Base-by-base conservation (phyloP, 2,113 vertebrate species). In the Mastomys natalensis region DNA sequence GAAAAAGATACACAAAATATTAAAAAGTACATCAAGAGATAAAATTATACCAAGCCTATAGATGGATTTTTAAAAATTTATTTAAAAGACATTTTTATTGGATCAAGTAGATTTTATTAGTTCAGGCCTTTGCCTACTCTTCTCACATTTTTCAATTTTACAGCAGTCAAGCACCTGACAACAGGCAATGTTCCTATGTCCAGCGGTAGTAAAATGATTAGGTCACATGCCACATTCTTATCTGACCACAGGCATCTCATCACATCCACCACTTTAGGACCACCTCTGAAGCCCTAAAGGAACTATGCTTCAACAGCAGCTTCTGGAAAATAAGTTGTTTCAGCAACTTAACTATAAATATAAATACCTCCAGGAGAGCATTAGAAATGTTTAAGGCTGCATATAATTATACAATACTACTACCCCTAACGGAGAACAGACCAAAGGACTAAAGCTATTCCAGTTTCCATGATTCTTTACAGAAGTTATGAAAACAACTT, bases 1-100 rank as follows among this genome's bases (percentile, higher is more conserved):
- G 43, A 91, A 93, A 70, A 97, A 97, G 48, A 93, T 64, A 84
- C 0, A 51, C 13, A 45, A 96, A 91, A 62, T 45, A 82, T 95
- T 93, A 92, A 89, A 89, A 91, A 92, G 53, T 17, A 92, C 7
- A 91, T 73, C 31, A 78, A 94, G 64, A 86, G 51, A 76, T 64
- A 85, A 88, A 81, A 9, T 0, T 82, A 37, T 4, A 72, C 15
- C 7, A 93, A 34, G 48, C 51, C 84, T 53, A 77, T 0, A 66
- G 13, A 81, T 5, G 21, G 3, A 48, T 58, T 55, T 82, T 58
- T 16, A 40, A 11, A 40, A 62, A 1, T n/a, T 78, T 34, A 31
- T 29, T 62, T 84, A 43, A 84, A 43, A 43, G 9, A 16, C 11
- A 16, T 19, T 88, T 95, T 82, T 37, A 31, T 2, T 40, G 9